phyloP scores from a whole-genome alignment of 2,113 vertebrate genomes.

The Burhinus bistriatus region DNA sequence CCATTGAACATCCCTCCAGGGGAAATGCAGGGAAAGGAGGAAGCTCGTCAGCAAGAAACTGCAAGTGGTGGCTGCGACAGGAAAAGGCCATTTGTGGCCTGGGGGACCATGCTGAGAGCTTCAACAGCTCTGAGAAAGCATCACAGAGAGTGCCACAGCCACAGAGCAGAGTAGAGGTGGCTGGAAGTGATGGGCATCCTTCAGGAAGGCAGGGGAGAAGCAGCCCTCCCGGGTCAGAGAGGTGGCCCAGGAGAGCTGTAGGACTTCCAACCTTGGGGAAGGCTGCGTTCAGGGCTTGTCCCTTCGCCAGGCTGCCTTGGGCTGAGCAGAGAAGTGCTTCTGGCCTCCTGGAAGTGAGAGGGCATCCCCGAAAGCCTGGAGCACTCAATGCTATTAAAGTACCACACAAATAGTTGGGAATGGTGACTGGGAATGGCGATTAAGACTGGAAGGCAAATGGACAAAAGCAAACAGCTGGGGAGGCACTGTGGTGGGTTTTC shows the following conservation, averaged over 20 bases:
- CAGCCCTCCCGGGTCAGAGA: background rate
- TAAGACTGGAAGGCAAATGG: background rate
- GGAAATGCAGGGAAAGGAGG: background rate
- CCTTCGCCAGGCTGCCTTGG: background rate
- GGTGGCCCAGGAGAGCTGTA: background rate
- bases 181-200: background rate
- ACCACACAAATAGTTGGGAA: background rate
- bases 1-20: background rate
- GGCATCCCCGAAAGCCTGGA: background rate
- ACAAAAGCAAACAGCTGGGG: background rate
- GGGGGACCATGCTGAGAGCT: background rate
- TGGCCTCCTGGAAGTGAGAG: background rate
- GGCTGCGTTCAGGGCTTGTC: background rate
- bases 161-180: background rate
- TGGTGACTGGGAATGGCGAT: too few species aligned
- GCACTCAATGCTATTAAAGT: background rate
- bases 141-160: too few species aligned
- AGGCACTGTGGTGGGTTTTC: background rate
- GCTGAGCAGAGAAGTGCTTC: background rate
- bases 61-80: rapidly evolving
- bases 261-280: background rate
- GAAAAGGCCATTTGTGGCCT: background rate
- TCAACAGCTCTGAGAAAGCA: background rate
- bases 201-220: background rate
- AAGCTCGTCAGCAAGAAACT: background rate